Evolutionary conservation across 2,888 invertebrate species (phyloP), one percentile per base, ranked within the genome.

Genomic region (Melieria crassipennis): DNA sequence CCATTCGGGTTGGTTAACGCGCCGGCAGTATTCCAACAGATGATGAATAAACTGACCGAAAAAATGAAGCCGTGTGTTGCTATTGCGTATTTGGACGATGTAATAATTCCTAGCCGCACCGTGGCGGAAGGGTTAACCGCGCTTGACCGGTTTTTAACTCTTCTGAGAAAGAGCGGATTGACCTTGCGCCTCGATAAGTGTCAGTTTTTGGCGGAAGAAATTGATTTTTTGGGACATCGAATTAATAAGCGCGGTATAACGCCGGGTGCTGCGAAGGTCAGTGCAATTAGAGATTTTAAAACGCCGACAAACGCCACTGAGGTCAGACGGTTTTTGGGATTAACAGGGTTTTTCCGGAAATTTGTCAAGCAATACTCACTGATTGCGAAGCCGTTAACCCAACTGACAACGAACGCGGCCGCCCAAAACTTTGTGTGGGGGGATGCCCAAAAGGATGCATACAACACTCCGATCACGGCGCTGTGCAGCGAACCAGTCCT

Each of bases 1-100:
- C 70, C 70, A 4, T 72, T 68, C 46, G 69, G 72, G 9, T 47
- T 69, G 42, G 66, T 66, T 4, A 70, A 70, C 46, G 73, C 73
- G 7, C 71, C 75, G 9, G 16, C 71, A 11, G 71, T 71, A 10
- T 73, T 73, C 9, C 73, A 75, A 64, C 42, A 47, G 9, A 63
- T 71, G 63, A 75, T 75, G 73, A 69, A 73, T 9, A 30, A 52
- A 47, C 7, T 73, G 10, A 16, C 50, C 6, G 48, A 11, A 13
- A 52, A 45, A 55, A 65, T 55, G 65, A 65, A 45, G 9, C 65
- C 45, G 5, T 13, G 30, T 30, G 13, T 16, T 16, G 64, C 10
- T 7, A 50, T 64, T 5, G 64, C 64, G 10, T 45, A 65, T 45
- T 46, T 56, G 9, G 65, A 65, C 16, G 65, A 65, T 16, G 64